phyloP scores from a whole-genome alignment of 2,113 vertebrate genomes.

The Pseudois nayaur region DNA sequence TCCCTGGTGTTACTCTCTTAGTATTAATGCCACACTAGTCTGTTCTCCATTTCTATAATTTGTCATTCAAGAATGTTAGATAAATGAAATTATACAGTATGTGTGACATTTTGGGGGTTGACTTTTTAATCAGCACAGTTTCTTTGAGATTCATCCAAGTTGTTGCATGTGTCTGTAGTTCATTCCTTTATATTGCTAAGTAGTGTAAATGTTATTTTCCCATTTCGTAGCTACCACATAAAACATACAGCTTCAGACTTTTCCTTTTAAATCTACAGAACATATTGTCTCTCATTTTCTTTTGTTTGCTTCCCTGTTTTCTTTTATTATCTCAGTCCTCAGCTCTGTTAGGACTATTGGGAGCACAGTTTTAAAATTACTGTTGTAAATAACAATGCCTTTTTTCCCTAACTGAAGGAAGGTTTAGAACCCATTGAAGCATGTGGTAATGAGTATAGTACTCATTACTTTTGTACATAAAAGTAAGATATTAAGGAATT shows the following conservation, averaged over 20 bases:
- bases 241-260: neutral
- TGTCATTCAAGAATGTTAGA: constrained; percentile 17
- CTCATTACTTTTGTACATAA: neutral
- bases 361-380: neutral
- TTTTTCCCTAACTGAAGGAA: neutral
- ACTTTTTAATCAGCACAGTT: neutral
- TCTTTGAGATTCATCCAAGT: neutral
- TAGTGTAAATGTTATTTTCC: constrained; percentile 14
- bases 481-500: neutral
- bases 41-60: constrained; percentile 2
- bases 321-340: neutral
- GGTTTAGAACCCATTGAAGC: neutral
- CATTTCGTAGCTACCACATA: neutral
- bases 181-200: neutral
- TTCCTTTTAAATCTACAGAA: neutral
- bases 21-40: neutral
- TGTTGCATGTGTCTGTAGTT: neutral
- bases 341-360: neutral
- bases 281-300: neutral
- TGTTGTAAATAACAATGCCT: neutral
- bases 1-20: neutral
- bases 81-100: constrained; percentile 14
- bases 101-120: neutral
- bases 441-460: neutral
- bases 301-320: neutral